Evolutionary conservation across 2,113 vertebrate genomes (phyloP).

Genomic region (Microtus richardsoni): DNA sequence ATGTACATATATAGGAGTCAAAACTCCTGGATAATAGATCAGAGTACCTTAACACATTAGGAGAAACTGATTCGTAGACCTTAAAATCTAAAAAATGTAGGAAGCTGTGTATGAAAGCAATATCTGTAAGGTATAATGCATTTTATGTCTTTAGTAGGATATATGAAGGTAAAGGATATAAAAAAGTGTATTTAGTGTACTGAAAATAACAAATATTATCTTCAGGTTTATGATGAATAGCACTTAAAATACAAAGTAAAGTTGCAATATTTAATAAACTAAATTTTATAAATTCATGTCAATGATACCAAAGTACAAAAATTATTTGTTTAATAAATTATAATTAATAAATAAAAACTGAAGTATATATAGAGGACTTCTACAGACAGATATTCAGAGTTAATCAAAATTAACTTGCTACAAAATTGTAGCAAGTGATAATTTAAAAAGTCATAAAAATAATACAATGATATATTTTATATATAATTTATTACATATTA

Average conservation of each 20-base stretch:
- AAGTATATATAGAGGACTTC: slow-evolving; percentile 35
- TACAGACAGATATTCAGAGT: slow-evolving; percentile 43
- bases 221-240: neutral
- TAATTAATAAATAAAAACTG: slow-evolving; percentile 48
- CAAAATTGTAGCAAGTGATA: neutral
- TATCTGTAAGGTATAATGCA: neutral
- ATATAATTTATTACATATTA: neutral
- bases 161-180: neutral
- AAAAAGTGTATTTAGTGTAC: neutral
- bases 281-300: slow-evolving; percentile 31
- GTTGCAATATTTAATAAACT: neutral
- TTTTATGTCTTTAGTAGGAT: neutral
- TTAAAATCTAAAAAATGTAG: slow-evolving; percentile 14
- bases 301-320: slow-evolving; percentile 35
- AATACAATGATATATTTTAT: neutral
- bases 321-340: slow-evolving; percentile 55
- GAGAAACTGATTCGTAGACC: neutral
- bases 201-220: slow-evolving; percentile 40
- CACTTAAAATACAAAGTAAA: neutral
- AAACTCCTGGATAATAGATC: neutral
- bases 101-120: neutral
- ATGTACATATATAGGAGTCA: neutral
- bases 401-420: neutral
- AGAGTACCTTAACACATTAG: neutral
- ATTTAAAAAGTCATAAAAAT: neutral